These are phyloP conservation scores for Drosophila orena DNA, from an alignment of 1,140 invertebrate species.

Conservation along the genomic window DNA sequence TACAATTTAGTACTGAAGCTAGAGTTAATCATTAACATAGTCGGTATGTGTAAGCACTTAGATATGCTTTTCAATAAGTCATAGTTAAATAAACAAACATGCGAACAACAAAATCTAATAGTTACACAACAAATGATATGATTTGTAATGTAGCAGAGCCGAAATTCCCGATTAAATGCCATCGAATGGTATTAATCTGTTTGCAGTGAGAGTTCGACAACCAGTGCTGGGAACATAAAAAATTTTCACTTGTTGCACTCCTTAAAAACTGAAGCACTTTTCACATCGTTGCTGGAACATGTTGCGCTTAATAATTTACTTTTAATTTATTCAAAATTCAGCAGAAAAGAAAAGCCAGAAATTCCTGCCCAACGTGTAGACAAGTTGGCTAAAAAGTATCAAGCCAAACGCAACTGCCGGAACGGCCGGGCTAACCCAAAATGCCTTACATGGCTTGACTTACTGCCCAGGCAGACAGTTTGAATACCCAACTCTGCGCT, in stretches of 20 bases:
- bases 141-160: too few relatives aligned
- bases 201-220: too few relatives aligned
- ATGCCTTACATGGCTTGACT: slow-evolving; percentile 43
- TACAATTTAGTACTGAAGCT: background rate
- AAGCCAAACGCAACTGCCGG: slow-evolving; percentile 47
- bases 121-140: too few relatives aligned
- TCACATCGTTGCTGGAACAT: slow-evolving; percentile 42
- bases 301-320: slow-evolving; percentile 48
- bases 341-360: slow-evolving; percentile 65
- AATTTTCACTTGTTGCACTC: slow-evolving; percentile 57
- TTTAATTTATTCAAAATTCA: slow-evolving; percentile 58
- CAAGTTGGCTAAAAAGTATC: slow-evolving; percentile 4
- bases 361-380: slow-evolving; percentile 77
- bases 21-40: background rate
- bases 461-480: slow-evolving; percentile 58
- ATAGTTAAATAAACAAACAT: too few relatives aligned
- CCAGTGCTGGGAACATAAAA: slow-evolving; percentile 10
- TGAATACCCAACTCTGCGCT: slow-evolving; percentile 30
- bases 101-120: too few relatives aligned
- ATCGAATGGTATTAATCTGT: too few relatives aligned
- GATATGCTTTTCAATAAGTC: too few relatives aligned
- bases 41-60: too few relatives aligned
- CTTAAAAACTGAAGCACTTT: slow-evolving; percentile 33
- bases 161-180: too few relatives aligned
- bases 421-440: slow-evolving; percentile 49